Evolutionary conservation across 2,888 invertebrate genomes (phyloP).

Genomic region (Drosophila silvestris): DNA sequence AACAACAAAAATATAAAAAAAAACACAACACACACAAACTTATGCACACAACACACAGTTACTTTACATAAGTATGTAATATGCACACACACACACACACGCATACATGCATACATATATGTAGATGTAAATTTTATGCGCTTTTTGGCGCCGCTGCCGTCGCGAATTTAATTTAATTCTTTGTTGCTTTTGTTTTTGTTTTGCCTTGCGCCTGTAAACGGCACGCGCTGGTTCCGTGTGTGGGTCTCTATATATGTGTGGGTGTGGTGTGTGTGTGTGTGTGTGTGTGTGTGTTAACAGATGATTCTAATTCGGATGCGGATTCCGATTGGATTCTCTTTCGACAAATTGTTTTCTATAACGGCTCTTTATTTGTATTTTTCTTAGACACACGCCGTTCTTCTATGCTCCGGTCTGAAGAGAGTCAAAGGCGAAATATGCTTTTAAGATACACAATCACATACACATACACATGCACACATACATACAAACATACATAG

Average conservation of each 20-base stretch:
- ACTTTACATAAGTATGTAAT: slow-evolving; percentile 8
- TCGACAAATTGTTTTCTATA: slow-evolving; percentile 30
- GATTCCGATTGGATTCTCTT: slow-evolving; percentile 21
- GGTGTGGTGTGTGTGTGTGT: slow-evolving; percentile 15
- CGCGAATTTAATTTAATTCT: slow-evolving; percentile 63
- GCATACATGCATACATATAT: slow-evolving; percentile 8
- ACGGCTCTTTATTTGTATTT: not conserved
- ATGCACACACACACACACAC: slow-evolving; percentile 5
- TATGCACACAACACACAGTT: slow-evolving; percentile 15
- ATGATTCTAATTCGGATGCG: slow-evolving; percentile 42
- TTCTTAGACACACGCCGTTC: slow-evolving; percentile 41
- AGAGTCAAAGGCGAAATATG: slow-evolving; percentile 44
- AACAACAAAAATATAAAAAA: slow-evolving; percentile 15
- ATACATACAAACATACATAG: slow-evolving; percentile 6
- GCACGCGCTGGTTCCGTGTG: slow-evolving; percentile 39
- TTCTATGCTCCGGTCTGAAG: slow-evolving; percentile 24
- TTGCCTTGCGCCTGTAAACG: slow-evolving; percentile 34
- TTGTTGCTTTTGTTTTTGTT: slow-evolving; percentile 22
- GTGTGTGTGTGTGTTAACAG: slow-evolving; percentile 34
- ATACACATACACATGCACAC: slow-evolving; percentile 3
- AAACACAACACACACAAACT: slow-evolving; percentile 14
- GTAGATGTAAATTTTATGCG: slow-evolving; percentile 54
- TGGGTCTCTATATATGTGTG: slow-evolving; percentile 7
- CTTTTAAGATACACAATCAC: slow-evolving; percentile 14
- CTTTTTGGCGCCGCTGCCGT: slow-evolving; percentile 45